Evolutionary conservation across 2,113 vertebrate species (phyloP), one percentile per base, ranked within the genome.

Genomic region (Elaphurus davidianus): DNA sequence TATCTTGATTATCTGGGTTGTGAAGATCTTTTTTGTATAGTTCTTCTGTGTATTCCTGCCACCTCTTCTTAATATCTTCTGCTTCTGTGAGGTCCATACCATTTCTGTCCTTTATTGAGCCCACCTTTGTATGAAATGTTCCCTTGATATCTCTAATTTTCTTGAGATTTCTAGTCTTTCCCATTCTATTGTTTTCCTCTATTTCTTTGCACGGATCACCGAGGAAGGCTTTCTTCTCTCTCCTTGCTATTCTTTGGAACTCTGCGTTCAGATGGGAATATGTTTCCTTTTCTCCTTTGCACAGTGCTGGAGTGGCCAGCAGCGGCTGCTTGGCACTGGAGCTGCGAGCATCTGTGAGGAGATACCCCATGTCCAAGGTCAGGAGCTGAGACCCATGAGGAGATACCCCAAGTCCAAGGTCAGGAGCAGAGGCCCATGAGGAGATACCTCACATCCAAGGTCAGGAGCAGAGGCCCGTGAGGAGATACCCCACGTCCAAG

Each of bases 271-370:
- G 4, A n/a, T 67, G 16, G 33, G 16, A 19, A 67, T n/a, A n/a
- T 67, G 8, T n/a, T n/a, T 67, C 64, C n/a, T 67, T 67, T 9
- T 67, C 16, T 67, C 64, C 62, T 67, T n/a, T 67, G 8, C 4
- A 8, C 33, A n/a, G 33, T 4, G 0, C 33, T n/a, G 62, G 33
- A 19, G 16, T 0, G 1, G 62, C 62, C 7, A n/a, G 62, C 1
- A 1, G 62, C 0, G 2, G 62, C 62, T 64, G 15, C 4, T 3
- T 67, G 64, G 33, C 64, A 10, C 64, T n/a, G 64, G 16, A 67
- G 4, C 16, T 0, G 0, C 0, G 8, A n/a, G 33, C 33, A 67
- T 67, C 16, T 0, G 0, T n/a, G 62, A 67, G 33, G 62, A 67
- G 16, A 67, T 67, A 67, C 2, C 16, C 15, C 30, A 33, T 64